Base-by-base conservation (phyloP, 2,113 vertebrate species). In the Alouatta palliata region DNA sequence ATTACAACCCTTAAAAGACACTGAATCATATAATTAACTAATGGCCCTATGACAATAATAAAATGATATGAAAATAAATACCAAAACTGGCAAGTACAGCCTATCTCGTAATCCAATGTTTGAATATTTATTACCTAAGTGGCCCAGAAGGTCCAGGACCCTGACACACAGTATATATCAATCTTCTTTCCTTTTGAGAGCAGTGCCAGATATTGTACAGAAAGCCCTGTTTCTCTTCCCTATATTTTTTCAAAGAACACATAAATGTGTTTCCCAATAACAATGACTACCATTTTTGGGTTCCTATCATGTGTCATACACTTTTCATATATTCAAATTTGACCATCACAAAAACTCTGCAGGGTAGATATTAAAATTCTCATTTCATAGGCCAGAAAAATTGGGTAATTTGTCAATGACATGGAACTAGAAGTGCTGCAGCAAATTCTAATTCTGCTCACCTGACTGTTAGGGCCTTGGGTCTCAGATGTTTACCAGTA, bases 51-150 rank as follows among this genome's bases (percentile, higher is more conserved):
- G 40, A 40, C 27, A 73, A 77, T 77, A 87, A 52, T 58, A 68
- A 90, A 94, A 73, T 73, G 35, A 27, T 70, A 23, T 52, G 52
- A 90, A 86, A 93, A 80, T 87, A 71, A 76, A 56, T 58, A 83
- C 8, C 80, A 30, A 76, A 27, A 64, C 45, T 56, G 37, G 58
- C 61, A 71, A 54, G 45, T 25, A 16, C 3, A 35, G 6, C 20
- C 52, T n/a, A 58, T 30, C 40, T 83, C 35, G 5, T n/a, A 88
- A 27, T 77, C 16, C 35, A 8, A 0, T 43, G 11, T 32, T 81
- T 58, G 85, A 58, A 43, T 90, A 20, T 90, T 91, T 58, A 5
- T 81, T 37, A 43, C 3, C 19, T 35, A 19, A 14, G 30, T 21
- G 47, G 30, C 61, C 5, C 3, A n/a, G 45, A 79, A 85, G 5